Percentiles rank a stretch among this genome's conserved stretches.
Evolutionary conservation across 2,113 vertebrate genomes (phyloP).

Genomic region (Mellivora capensis): DNA sequence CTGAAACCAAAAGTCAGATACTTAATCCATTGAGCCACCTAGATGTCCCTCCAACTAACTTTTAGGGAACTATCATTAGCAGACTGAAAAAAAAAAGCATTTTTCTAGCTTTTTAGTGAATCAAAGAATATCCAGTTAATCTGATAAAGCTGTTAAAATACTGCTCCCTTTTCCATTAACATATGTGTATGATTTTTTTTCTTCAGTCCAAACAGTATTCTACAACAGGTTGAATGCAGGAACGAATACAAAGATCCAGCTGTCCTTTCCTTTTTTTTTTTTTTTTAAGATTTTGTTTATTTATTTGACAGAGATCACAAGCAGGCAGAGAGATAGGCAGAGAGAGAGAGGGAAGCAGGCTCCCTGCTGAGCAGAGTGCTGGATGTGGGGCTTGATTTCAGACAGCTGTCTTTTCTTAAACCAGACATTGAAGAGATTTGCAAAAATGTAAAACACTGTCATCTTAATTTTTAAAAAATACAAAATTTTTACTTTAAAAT

Average conservation of each 20-base stretch:
- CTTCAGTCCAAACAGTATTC: neutral
- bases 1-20: neutral
- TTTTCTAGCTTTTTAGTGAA: neutral
- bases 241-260: neutral
- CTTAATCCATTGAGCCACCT: neutral
- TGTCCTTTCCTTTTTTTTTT: neutral
- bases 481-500: neutral
- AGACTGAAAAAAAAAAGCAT: neutral
- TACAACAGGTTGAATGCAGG: neutral
- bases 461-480: neutral
- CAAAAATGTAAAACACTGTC: neutral
- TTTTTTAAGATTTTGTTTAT: too few relatives aligned
- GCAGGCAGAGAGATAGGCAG: too few relatives aligned
- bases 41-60: neutral
- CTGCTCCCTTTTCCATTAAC: neutral
- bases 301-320: too few relatives aligned
- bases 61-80: neutral
- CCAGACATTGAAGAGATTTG: neutral
- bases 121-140: constrained; percentile 30
- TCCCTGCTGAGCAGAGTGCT: too few relatives aligned
- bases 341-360: too few relatives aligned
- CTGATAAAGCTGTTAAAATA: neutral
- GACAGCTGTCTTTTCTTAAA: neutral
- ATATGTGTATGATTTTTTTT: neutral
- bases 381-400: too few relatives aligned